Conservation (phyloP, 2,888 invertebrate genomes). For the Bombyx huttoni region DNA sequence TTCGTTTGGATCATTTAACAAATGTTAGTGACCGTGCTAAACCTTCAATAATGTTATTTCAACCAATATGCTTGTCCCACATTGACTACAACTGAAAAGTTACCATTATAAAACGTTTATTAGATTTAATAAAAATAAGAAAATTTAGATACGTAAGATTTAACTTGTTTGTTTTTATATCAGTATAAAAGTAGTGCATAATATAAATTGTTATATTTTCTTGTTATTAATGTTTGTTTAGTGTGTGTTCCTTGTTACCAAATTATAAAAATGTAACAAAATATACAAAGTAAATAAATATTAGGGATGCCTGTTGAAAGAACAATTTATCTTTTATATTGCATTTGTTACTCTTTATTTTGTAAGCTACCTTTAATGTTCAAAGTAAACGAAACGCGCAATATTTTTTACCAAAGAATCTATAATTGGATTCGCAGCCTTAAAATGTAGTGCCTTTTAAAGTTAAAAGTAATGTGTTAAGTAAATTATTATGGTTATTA, state of each 20-base stretch:
- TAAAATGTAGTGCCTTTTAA: constrained; percentile 41
- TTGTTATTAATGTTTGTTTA: constrained; percentile 64
- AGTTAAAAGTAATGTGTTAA: constrained; percentile 26
- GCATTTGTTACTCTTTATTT: constrained; percentile 51
- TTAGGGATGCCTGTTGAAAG: constrained; percentile 45
- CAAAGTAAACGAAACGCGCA: constrained; percentile 49
- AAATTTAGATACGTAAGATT: constrained; percentile 33
- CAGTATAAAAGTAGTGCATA: constrained; percentile 23
- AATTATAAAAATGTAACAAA: constrained; percentile 38
- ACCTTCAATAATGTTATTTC: too few relatives aligned
- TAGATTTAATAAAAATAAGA: constrained; percentile 1
- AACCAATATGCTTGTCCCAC: too few relatives aligned
- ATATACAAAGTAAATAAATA: constrained; percentile 18
- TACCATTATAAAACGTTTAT: background rate
- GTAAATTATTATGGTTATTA: constrained; percentile 42
- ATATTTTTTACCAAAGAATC: constrained; percentile 62
- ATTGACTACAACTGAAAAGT: background rate
- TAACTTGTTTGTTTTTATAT: constrained; percentile 27
- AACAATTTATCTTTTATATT: constrained; percentile 18
- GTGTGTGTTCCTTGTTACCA: constrained; percentile 70
- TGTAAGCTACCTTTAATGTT: constrained; percentile 63
- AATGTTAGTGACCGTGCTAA: too few relatives aligned
- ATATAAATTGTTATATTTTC: constrained; percentile 61
- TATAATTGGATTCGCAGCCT: constrained; percentile 57
- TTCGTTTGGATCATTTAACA: too few relatives aligned